Base-by-base conservation (phyloP, 2,113 vertebrate species). In the Nanorana parkeri region DNA sequence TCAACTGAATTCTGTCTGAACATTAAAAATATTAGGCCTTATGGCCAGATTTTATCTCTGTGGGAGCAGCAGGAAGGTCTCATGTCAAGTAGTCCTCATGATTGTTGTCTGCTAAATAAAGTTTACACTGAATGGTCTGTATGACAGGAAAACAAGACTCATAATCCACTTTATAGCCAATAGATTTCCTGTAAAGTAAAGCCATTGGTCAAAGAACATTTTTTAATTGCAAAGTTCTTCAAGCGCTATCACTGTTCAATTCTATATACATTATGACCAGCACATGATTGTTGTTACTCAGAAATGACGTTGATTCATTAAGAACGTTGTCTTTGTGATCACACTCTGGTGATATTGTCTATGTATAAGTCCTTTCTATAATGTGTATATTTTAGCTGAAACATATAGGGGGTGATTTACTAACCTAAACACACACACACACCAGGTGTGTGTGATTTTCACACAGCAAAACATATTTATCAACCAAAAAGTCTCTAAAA, bases 311-410 rank as follows among this genome's bases (percentile, higher is more conserved):
- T 47, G 41, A 47, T 13, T 47, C 71, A 60, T 74, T 1, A 29
- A 74, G 54, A 8, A 20, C 5, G 21, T 21, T 21, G 60, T 63
- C 21, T 17, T 63, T 80, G 55, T 21, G 29, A 51, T 73, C 23
- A 65, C 36, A 32, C 20, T 11, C 41, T 19, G 54, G 63, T 82
- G 80, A 56, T 32, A 56, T 81, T 63, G 8, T 72, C 52, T 73
- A 10, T 54, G 28, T 54, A 81, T 65, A 65, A 28, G 52, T 72
- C 55, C 21, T 76, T 76, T 60, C 21, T 61, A 47, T 29, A 72
- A 74, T 56, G 28, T 81, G 71, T 75, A 82, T 60, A 78, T 78
- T 78, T 55, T 67, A 78, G 60, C 20, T 67, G 76, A 65, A 52
- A 16, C 36, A 64, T 67, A 13, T n/a, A n/a, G n/a, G n/a, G n/a